Base-by-base conservation (phyloP, 2,797 vertebrate genomes). In the Chloroceryle inda region DNA sequence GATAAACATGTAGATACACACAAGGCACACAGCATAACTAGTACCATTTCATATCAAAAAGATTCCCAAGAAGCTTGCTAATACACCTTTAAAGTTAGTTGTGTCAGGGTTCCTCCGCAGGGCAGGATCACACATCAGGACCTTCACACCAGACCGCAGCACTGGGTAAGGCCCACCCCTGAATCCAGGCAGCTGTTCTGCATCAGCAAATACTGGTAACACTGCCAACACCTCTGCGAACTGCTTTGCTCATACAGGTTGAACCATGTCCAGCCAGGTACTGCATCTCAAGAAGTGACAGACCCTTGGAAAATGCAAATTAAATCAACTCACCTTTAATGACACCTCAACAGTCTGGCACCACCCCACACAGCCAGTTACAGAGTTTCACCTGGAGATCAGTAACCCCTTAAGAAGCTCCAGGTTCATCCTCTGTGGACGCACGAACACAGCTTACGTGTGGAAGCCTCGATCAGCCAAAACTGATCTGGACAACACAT, bases 221-320 rank as follows among this genome's bases (percentile, higher is more conserved):
- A 1, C 82, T 94, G 88, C 69, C 90, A 95, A 90, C 90, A 93
- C 88, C 83, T 93, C 90, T 4, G 3, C 5, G 22, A 92, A 24
- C 31, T 40, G 68, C 76, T 71, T 33, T 71, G 64, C 76, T 77
- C 40, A 13, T 4, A 4, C 24, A 55, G 55, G 67, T 56, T 2
- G 0, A 92, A 35, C 26, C 11, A 35, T 1, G 2, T 31, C 58
- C 64, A 33, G 71, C 33, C 33, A 92, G 49, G 35, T 33, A 50
- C 4, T 10, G 35, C 64, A 29, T 14, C 73, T 62, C 31, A 33
- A 21, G 19, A n/a, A 77, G 26, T 26, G 26, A 49, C 0, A 86
- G 72, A 12, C 42, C 77, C 49, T 50, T 35, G 18, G 66, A 59
- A 86, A 63, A 84, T 1, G 9, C 38, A 50, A 80, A 93, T 45